phyloP scores from a whole-genome alignment of 2,797 vertebrate genomes.

The Gila robusta region DNA sequence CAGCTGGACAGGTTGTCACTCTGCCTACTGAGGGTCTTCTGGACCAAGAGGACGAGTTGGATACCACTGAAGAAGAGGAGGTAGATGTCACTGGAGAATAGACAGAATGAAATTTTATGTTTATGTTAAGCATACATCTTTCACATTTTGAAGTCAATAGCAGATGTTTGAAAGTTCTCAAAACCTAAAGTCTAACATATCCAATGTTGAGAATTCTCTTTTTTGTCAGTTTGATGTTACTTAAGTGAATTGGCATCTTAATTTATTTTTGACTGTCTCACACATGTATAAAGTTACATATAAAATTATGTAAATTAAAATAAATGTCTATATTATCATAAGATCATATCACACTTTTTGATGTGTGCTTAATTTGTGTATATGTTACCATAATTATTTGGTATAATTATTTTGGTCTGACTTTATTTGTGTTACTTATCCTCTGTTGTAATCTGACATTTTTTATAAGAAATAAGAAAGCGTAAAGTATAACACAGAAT shows the following conservation, averaged over 20 bases:
- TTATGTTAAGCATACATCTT: background rate
- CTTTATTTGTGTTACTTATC: background rate
- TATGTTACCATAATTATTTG: background rate
- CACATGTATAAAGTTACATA: constrained; percentile 14
- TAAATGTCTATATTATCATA: constrained; percentile 2
- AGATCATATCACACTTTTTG: constrained; percentile 2
- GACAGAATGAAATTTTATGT: constrained; percentile 53
- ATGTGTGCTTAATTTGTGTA: background rate
- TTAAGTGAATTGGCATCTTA: background rate
- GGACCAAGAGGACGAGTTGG: constrained; percentile 67
- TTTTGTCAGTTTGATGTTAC: background rate
- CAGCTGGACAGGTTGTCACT: background rate
- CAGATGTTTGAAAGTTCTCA: constrained; percentile 3
- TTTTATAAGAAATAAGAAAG: background rate
- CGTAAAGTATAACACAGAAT: background rate
- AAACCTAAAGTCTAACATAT: constrained; percentile 7
- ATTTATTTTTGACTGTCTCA: constrained; percentile 24
- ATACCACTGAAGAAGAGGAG: constrained; percentile 62
- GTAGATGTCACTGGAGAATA: constrained; percentile 77
- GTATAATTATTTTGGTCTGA: background rate
- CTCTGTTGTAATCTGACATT: background rate
- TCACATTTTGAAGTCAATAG: background rate
- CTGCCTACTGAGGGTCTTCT: constrained; percentile 19
- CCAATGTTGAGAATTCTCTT: constrained; percentile 1
- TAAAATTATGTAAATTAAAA: constrained; percentile 31